phyloP scores from a whole-genome alignment of 2,113 vertebrate species.

The Echinops telfairi region DNA sequence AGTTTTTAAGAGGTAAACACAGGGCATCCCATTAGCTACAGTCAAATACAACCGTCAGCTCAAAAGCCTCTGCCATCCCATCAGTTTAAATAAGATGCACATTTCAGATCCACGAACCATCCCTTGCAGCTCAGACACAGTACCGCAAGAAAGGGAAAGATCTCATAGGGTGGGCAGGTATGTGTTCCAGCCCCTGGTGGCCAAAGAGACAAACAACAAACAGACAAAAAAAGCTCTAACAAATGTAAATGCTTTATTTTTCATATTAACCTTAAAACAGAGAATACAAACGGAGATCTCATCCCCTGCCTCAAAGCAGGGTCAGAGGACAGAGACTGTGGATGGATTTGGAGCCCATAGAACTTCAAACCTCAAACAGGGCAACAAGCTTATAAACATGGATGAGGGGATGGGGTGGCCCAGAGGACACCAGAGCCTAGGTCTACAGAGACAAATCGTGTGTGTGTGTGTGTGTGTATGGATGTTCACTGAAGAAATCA shows the following conservation, averaged over 20 bases:
- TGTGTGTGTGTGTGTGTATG: rapidly evolving
- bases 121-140: background rate
- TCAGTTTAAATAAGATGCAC: constrained; percentile 13
- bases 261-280: constrained; percentile 77
- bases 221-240: background rate
- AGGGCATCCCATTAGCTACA: constrained; percentile 5
- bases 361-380: constrained; percentile 50
- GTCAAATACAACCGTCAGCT: background rate
- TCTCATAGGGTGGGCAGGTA: background rate
- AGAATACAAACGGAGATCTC: constrained; percentile 47
- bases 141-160: background rate
- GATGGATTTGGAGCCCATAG: background rate
- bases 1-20: background rate
- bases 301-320: constrained; percentile 58
- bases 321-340: background rate
- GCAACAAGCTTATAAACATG: background rate
- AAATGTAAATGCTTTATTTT: constrained; percentile 83
- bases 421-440: background rate
- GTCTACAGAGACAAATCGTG: background rate
- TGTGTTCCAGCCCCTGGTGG: background rate
- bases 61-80: background rate
- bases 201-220: constrained; percentile 50
- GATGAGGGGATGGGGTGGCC: background rate
- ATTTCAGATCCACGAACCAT: background rate
- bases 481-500: constrained; percentile 4